Conservation (phyloP, 2,888 invertebrate genomes). For the Athripsodes cinereus region DNA sequence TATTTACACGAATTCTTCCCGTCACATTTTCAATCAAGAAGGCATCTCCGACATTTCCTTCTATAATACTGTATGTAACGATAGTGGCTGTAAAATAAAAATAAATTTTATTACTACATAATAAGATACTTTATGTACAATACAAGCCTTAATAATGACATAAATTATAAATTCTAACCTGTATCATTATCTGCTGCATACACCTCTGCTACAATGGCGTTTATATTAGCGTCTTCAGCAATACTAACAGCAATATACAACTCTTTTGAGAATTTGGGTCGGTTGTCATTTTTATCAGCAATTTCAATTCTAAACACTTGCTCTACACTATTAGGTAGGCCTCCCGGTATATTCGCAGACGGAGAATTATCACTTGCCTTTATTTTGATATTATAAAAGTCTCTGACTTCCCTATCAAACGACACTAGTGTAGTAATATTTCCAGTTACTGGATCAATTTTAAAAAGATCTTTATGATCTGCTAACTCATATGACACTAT, state of each 20-base stretch:
- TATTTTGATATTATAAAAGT: constrained; percentile 84
- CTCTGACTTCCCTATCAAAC: constrained; percentile 83
- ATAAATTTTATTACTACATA: neutral
- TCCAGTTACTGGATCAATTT: constrained; percentile 79
- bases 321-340: constrained; percentile 66
- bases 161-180: constrained; percentile 38
- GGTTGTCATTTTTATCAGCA: constrained; percentile 94
- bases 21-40: constrained; percentile 81
- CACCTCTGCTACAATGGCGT: constrained; percentile 80
- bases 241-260: constrained; percentile 69
- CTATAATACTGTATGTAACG: constrained; percentile 80
- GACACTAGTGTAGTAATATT: constrained; percentile 74
- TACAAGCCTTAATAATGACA: too few species aligned
- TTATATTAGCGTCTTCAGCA: constrained; percentile 78
- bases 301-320: constrained; percentile 87
- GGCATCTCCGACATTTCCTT: constrained; percentile 79
- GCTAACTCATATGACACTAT: constrained; percentile 73
- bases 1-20: constrained; percentile 78
- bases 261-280: constrained; percentile 77
- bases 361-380: constrained; percentile 86
- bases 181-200: constrained; percentile 84
- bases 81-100: constrained; percentile 56
- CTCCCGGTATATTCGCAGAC: constrained; percentile 62
- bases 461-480: constrained; percentile 66
- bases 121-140: too few species aligned